A percentile compares a stretch with the other conserved stretches of the same genome.
Conservation (phyloP, 2,113 vertebrate species). For the Tragelaphus scriptus region DNA sequence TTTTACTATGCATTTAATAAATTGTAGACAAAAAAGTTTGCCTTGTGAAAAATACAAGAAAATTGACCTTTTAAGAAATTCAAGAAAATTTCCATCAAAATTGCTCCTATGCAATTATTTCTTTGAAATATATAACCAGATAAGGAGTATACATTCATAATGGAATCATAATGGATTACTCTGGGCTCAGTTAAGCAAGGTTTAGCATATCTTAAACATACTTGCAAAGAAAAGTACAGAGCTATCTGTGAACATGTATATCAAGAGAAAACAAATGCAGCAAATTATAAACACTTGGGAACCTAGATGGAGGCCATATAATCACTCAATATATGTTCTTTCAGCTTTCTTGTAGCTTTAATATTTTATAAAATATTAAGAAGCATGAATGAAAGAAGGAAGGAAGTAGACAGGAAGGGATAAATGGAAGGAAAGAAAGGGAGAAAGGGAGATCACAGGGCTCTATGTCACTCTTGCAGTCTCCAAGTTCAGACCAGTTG, state of each 20-base stretch:
- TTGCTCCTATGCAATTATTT: neutral
- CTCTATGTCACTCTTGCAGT: accelerated
- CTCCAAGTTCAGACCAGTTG: neutral
- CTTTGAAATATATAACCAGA: neutral
- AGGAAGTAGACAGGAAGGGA: neutral
- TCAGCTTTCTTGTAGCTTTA: neutral
- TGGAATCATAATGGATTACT: neutral
- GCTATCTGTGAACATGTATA: neutral
- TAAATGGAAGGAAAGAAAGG: accelerated
- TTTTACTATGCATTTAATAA: neutral
- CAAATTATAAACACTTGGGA: neutral
- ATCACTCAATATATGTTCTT: neutral
- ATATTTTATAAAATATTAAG: neutral
- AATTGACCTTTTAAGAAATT: neutral
- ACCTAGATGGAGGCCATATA: neutral
- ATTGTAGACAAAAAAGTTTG: neutral
- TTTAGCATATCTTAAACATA: neutral
- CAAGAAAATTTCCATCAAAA: neutral
- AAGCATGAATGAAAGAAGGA: neutral
- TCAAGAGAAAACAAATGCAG: neutral
- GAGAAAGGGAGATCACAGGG: neutral
- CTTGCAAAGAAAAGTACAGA: neutral
- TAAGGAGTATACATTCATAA: neutral
- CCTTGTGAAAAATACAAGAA: neutral
- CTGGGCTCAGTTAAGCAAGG: neutral